Evolutionary conservation across 2,113 vertebrate species (phyloP).

Genomic region (Chloropsis cyanopogon): DNA sequence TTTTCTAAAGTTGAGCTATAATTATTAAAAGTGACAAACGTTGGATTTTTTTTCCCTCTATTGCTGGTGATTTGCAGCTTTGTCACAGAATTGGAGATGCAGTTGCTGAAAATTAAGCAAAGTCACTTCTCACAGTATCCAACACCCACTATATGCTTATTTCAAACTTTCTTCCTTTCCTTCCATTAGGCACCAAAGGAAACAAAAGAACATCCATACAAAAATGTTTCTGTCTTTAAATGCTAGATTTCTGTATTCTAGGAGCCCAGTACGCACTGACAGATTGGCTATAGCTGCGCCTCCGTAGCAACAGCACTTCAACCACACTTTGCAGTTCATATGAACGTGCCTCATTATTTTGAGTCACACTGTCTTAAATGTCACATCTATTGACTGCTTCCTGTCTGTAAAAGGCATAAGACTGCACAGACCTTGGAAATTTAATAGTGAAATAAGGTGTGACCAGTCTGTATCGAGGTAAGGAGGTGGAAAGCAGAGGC

Average conservation of each 20-base stretch:
- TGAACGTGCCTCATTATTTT: not conserved
- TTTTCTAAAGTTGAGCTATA: not conserved
- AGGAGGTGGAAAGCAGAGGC: not conserved
- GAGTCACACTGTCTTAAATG: not conserved
- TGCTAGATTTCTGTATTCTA: not conserved
- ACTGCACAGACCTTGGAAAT: not conserved
- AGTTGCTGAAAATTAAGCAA: not conserved
- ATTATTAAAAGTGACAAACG: not conserved
- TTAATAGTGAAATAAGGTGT: not conserved
- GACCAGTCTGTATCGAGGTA: not conserved
- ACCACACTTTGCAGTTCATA: not conserved
- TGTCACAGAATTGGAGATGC: not conserved
- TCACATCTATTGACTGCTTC: not conserved
- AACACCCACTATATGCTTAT: not conserved
- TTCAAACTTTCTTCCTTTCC: not conserved
- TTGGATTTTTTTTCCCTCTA: not conserved
- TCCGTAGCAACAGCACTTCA: not conserved
- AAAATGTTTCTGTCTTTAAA: not conserved
- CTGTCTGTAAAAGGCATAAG: not conserved
- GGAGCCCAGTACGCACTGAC: not conserved
- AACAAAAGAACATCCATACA: not conserved
- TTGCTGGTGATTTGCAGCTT: not conserved
- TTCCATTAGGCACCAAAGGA: not conserved
- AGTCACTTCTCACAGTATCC: not conserved
- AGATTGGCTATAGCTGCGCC: not conserved